Conservation (phyloP, 1,140 invertebrate species). For the Acromyrmex echinatior region DNA sequence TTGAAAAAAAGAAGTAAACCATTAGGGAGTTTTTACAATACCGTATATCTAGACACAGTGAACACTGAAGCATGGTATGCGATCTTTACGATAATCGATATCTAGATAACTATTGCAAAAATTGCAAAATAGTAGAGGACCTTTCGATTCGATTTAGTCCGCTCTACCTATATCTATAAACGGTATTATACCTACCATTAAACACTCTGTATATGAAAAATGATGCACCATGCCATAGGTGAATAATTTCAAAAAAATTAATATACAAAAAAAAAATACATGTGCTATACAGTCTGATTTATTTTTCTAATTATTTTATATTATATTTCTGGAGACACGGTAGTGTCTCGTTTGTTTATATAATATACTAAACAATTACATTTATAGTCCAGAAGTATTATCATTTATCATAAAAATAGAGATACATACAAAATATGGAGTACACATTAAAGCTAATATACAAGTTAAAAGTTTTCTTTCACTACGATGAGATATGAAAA, state of each 20-base stretch:
- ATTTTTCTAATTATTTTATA: slow-evolving; percentile 23
- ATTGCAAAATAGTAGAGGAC: too few relatives aligned
- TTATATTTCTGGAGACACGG: neutral
- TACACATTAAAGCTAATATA: slow-evolving; percentile 15
- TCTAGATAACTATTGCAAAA: too few relatives aligned
- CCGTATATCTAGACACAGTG: too few relatives aligned
- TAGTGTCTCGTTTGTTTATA: neutral
- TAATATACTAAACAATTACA: neutral
- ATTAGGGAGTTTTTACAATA: too few relatives aligned
- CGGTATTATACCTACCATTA: neutral
- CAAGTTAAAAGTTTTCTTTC: neutral
- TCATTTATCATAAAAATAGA: slow-evolving; percentile 22
- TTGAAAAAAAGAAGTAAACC: too few relatives aligned
- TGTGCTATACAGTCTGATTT: neutral
- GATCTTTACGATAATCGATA: too few relatives aligned
- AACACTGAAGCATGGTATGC: too few relatives aligned
- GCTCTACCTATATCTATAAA: too few relatives aligned
- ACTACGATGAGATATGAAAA: slow-evolving; percentile 17
- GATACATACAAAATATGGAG: neutral
- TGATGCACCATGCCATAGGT: neutral
- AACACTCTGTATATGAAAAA: neutral
- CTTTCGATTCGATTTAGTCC: too few relatives aligned
- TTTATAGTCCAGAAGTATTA: neutral
- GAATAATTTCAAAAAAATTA: neutral
- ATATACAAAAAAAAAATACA: neutral